Conservation (phyloP, 1,140 invertebrate genomes). For the Halesus radiatus region DNA sequence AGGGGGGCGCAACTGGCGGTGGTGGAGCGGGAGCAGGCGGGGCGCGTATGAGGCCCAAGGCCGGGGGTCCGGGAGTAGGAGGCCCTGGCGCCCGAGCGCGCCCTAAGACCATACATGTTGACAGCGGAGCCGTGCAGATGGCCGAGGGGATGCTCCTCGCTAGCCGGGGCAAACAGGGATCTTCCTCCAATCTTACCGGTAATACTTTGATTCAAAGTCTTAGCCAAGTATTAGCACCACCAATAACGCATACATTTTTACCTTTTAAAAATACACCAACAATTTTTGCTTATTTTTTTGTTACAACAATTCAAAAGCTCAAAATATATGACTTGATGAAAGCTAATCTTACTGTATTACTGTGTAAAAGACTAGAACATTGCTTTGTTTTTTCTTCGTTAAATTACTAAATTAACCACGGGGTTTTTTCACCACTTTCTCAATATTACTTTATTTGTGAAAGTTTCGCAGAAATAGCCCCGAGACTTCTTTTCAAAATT, state of each 20-base stretch:
- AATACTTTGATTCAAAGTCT: neutral
- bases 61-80: conserved; percentile 50
- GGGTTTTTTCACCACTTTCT: no score
- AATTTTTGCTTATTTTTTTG: conserved; percentile 1
- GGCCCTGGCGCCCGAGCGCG: conserved; percentile 76
- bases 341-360: no score
- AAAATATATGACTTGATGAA: no score
- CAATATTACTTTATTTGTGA: no score
- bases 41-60: conserved; percentile 44
- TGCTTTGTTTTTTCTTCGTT: no score
- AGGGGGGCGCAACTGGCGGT: neutral
- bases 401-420: no score
- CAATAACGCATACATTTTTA: no score
- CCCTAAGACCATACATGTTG: conserved; percentile 91
- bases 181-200: conserved; percentile 86
- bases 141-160: conserved; percentile 82
- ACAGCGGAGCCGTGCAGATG: conserved; percentile 81
- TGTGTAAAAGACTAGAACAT: no score
- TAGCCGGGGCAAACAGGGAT: conserved; percentile 84
- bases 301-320: neutral
- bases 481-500: no score
- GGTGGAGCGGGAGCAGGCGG: conserved; percentile 59
- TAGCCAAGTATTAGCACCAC: no score
- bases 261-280: neutral
- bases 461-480: no score